Evolutionary conservation across 2,113 vertebrate genomes (phyloP).

Genomic region (Spizaetus ornatus): DNA sequence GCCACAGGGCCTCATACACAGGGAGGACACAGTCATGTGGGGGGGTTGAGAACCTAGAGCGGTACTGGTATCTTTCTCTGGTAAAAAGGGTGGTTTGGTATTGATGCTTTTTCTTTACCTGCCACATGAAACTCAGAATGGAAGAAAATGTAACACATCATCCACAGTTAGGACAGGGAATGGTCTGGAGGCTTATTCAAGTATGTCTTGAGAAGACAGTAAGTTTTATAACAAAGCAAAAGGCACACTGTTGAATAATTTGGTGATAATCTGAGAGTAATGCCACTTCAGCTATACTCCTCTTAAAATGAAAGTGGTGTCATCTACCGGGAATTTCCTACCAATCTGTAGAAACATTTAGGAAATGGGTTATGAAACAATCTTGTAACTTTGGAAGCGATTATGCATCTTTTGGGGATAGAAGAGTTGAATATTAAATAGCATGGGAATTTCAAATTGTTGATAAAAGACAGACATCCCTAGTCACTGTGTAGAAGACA

Average conservation of each 20-base stretch:
- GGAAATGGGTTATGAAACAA: background rate
- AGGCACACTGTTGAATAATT: background rate
- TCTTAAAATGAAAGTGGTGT: background rate
- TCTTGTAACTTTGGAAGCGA: background rate
- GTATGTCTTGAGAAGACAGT: background rate
- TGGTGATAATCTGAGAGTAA: background rate
- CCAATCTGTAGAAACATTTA: background rate
- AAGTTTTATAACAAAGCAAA: background rate
- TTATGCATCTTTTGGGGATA: background rate
- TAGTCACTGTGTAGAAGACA: background rate
- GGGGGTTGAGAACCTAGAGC: background rate
- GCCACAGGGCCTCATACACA: rapidly evolving
- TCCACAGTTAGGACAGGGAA: background rate
- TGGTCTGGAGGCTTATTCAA: background rate
- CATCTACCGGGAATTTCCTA: background rate
- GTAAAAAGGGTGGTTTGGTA: background rate
- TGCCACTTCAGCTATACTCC: background rate
- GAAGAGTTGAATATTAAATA: background rate
- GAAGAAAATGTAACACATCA: background rate
- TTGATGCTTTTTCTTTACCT: background rate
- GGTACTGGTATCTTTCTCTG: background rate
- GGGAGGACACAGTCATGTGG: background rate
- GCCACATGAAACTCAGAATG: background rate
- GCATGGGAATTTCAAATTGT: background rate
- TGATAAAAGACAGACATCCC: background rate